phyloP scores from a whole-genome alignment of 2,797 vertebrate species.

The Semotilus atromaculatus region DNA sequence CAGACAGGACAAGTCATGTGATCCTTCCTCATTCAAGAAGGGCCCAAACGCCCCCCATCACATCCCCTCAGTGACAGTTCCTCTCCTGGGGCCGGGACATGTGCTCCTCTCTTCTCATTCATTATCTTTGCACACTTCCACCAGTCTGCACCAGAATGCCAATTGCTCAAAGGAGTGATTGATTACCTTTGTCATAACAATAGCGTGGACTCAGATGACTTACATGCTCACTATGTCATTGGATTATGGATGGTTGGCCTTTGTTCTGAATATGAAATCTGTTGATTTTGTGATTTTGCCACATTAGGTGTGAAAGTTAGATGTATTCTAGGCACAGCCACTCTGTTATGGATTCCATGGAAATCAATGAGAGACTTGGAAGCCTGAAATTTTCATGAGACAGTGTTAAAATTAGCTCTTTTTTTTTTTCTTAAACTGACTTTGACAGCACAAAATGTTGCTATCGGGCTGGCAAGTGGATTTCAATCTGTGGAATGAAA shows the following conservation, averaged over 20 bases:
- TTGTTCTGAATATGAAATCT: slow-evolving; percentile 44
- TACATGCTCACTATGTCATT: not conserved
- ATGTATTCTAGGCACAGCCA: slow-evolving; percentile 30
- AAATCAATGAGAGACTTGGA: slow-evolving; percentile 47
- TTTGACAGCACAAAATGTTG: slow-evolving; percentile 34
- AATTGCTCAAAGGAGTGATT: slow-evolving; percentile 53
- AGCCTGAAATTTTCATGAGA: slow-evolving; percentile 36
- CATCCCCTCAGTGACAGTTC: slow-evolving; percentile 30
- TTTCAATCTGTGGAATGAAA: slow-evolving; percentile 37
- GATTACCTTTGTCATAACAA: slow-evolving; percentile 58
- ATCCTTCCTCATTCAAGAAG: slow-evolving; percentile 18
- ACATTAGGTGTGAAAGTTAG: slow-evolving; percentile 19
- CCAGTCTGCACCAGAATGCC: slow-evolving; percentile 47
- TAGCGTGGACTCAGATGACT: slow-evolving; percentile 41
- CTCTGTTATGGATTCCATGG: slow-evolving; percentile 34
- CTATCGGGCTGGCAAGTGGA: slow-evolving; percentile 23
- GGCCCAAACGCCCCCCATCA: slow-evolving; percentile 6
- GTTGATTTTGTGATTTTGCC: slow-evolving; percentile 1
- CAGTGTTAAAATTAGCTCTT: slow-evolving; percentile 23
- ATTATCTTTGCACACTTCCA: slow-evolving; percentile 56
- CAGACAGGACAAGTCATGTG: slow-evolving; percentile 38
- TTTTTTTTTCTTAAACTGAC: slow-evolving; percentile 28
- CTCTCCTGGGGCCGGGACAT: slow-evolving; percentile 15
- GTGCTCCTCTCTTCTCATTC: slow-evolving; percentile 47
- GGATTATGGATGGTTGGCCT: slow-evolving; percentile 31